A percentile compares a stretch with the other conserved stretches of the same genome.
phyloP scores from a whole-genome alignment of 2,113 vertebrate species.

The Phaetusa simplex region DNA sequence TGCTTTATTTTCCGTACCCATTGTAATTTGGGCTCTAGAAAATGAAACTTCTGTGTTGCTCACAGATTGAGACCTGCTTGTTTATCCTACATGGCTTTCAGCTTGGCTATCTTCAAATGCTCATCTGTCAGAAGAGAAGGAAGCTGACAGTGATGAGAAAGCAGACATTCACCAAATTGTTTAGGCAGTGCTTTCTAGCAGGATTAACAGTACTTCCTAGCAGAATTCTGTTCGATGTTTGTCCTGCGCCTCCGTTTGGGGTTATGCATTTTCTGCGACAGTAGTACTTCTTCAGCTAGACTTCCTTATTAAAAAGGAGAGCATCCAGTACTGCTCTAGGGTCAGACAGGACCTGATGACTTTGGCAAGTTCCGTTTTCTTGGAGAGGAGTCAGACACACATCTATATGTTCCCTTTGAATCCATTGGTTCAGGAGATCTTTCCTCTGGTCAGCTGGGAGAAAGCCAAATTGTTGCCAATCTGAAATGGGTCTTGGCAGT shows the following conservation, averaged over 20 bases:
- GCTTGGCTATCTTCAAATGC: slow-evolving; percentile 56
- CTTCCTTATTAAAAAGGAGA: not conserved
- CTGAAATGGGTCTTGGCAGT: not conserved
- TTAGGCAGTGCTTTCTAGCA: slow-evolving; percentile 30
- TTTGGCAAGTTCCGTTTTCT: not conserved
- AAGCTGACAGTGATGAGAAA: slow-evolving; percentile 58
- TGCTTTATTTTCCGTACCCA: not conserved
- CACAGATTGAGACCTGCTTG: slow-evolving; percentile 48
- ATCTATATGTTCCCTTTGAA: not conserved
- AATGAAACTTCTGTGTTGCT: slow-evolving; percentile 16
- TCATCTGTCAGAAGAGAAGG: slow-evolving; percentile 52
- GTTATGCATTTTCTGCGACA: not conserved
- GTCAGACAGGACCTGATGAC: slow-evolving; percentile 10
- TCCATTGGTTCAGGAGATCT: slow-evolving; percentile 27
- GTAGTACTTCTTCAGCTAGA: not conserved
- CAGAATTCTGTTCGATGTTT: not conserved
- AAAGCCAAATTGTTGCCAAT: not conserved
- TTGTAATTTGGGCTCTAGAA: slow-evolving; percentile 19
- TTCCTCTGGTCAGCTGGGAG: slow-evolving; percentile 25
- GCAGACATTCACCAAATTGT: slow-evolving; percentile 39
- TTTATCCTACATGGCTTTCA: slow-evolving; percentile 58
- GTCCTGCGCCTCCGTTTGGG: not conserved
- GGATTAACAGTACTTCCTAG: slow-evolving; percentile 1
- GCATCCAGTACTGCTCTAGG: not conserved
- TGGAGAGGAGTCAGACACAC: slow-evolving; percentile 1